Percentiles rank a stretch among this genome's conserved stretches.
Conservation (phyloP, 1,140 invertebrate species). For the Stegodyphus dumicola region DNA sequence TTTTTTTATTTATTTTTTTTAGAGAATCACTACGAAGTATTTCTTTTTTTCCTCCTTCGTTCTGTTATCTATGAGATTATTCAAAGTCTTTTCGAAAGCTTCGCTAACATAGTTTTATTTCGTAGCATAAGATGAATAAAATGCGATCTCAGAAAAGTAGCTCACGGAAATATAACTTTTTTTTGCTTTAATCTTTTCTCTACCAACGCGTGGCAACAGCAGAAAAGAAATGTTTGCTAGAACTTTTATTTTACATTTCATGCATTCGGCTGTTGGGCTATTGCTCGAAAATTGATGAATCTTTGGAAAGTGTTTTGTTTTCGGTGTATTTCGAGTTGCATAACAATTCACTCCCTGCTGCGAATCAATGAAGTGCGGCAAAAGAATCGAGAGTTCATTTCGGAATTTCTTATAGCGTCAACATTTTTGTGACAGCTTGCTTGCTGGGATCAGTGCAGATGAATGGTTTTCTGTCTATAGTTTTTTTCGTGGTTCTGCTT, state of each 20-base stretch:
- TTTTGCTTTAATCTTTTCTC: constrained; percentile 27
- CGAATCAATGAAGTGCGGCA: constrained; percentile 1
- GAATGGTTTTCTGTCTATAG: too few relatives aligned
- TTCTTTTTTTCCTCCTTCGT: constrained; percentile 7
- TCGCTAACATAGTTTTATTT: constrained; percentile 15
- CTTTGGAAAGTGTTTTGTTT: constrained; percentile 29
- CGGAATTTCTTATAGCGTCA: too few relatives aligned
- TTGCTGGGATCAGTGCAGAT: too few relatives aligned
- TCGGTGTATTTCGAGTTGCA: constrained; percentile 31
- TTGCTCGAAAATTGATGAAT: constrained; percentile 26
- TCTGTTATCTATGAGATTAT: not conserved
- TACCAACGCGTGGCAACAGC: constrained; percentile 11
- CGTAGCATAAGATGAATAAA: not conserved
- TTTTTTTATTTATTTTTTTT: too few relatives aligned
- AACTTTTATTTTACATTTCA: not conserved
- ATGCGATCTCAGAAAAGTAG: constrained; percentile 21
- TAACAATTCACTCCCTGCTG: constrained; percentile 23
- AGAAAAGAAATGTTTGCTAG: not conserved
- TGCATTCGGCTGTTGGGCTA: too few relatives aligned
- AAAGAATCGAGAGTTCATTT: too few relatives aligned
- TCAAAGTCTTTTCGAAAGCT: not conserved
- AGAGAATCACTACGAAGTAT: not conserved
- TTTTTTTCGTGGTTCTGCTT: too few relatives aligned
- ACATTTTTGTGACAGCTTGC: too few relatives aligned
- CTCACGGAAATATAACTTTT: not conserved